Evolutionary conservation across 2,113 vertebrate genomes (phyloP), one percentile per base, ranked within the genome.

Genomic region (Synchiropus splendidus): DNA sequence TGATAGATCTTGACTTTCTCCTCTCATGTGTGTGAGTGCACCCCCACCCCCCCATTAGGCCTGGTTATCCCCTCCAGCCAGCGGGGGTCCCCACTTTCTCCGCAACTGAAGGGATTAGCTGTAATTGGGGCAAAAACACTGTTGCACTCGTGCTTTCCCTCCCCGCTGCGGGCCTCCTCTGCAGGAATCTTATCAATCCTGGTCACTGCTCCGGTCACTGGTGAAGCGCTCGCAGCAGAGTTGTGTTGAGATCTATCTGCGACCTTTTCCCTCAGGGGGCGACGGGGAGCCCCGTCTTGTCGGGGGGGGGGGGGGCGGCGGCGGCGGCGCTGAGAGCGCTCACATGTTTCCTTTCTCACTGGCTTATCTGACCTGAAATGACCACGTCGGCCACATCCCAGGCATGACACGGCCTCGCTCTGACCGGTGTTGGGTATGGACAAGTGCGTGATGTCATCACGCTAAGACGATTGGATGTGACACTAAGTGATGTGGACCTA

Each of bases 21-120:
- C 34, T 37, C 42, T 47, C 41, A 18, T 2, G 2, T 31, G 16
- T 4, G 16, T n/a, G 11, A 1, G 31, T 12, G 18, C 11, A 6
- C 13, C 15, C 6, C 21, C 16, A 6, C 17, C 33, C 21, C 18
- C 16, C 10, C 15, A 38, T 53, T 44, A 32, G n/a, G 15, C 48
- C 43, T 40, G 31, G 46, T 51, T 61, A 36, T 18, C 38, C 52
- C 59, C 37, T 48, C 47, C 2, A 33, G 39, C 43, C 45, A 56
- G 67, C 59, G 69, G 68, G 58, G 4, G 4, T 57, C 56, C 47
- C 53, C 51, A 75, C 66, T 65, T 75, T 77, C 70, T 61, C 60
- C 70, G 51, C 41, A 53, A 37, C 70, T 74, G 65, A 78, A 72
- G 64, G 69, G 75, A 81, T 81, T 69, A 78, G 54, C 68, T 58